Conservation (phyloP, 2,113 vertebrate species). For the Zosterops lateralis region DNA sequence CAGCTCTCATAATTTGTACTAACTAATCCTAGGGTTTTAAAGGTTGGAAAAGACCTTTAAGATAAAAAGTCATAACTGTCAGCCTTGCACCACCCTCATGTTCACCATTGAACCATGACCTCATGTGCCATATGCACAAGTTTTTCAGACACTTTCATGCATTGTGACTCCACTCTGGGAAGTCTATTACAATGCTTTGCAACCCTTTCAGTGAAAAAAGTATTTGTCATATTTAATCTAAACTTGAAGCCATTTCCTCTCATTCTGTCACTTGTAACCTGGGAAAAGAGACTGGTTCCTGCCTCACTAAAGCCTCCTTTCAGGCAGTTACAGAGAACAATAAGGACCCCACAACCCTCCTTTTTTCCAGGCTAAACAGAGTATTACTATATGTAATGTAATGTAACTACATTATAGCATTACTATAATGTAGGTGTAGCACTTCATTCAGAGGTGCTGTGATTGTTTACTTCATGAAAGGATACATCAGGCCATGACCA, state of each 20-base stretch:
- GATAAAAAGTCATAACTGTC: not conserved
- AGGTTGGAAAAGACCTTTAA: not conserved
- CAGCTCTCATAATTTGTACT: not conserved
- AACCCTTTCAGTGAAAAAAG: not conserved
- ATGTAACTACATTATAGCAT: too few species aligned
- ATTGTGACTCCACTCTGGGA: not conserved
- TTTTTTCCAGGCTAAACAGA: not conserved
- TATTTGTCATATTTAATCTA: too few species aligned
- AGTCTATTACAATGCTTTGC: not conserved
- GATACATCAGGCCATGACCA: rapidly evolving
- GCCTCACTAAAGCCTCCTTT: not conserved
- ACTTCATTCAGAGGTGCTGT: not conserved
- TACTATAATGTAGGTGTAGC: not conserved
- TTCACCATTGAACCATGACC: not conserved
- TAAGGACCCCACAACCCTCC: not conserved
- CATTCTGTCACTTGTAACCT: not conserved
- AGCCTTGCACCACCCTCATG: rapidly evolving
- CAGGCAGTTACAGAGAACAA: not conserved
- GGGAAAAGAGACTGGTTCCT: not conserved
- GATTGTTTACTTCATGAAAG: not conserved
- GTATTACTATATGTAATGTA: too few species aligned
- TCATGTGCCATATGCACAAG: too few species aligned
- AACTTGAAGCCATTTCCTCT: not conserved
- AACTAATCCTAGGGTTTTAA: not conserved
- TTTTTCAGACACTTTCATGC: not conserved